Percentiles rank a stretch among this genome's conserved stretches.
phyloP scores from a whole-genome alignment of 2,113 vertebrate species.

The Cygnus atratus region DNA sequence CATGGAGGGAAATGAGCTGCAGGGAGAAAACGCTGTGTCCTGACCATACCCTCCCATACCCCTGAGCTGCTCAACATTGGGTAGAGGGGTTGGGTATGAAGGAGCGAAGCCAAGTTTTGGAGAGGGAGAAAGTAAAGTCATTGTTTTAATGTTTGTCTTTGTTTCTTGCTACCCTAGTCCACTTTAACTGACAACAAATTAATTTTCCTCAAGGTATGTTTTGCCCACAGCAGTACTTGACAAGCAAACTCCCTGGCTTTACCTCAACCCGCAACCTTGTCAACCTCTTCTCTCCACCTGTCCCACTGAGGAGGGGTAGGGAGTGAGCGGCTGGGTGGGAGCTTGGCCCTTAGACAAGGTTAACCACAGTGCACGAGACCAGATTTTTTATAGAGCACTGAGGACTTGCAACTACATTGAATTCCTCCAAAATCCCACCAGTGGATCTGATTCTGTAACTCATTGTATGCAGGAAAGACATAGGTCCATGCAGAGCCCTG shows the following conservation, averaged over 20 bases:
- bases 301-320: background rate
- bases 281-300: background rate
- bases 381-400: background rate
- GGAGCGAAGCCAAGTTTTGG: background rate
- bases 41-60: fast-evolving
- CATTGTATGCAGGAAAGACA: background rate
- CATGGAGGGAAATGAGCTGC: background rate
- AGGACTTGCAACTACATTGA: background rate
- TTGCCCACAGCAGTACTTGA: background rate
- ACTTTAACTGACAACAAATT: background rate
- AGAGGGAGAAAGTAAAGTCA: background rate
- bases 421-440: background rate
- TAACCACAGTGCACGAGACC: background rate
- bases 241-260: background rate
- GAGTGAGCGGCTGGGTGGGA: background rate
- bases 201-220: background rate
- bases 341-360: background rate
- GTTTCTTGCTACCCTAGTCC: background rate
- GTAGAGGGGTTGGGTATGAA: background rate
- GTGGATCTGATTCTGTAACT: background rate
- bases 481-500: background rate
- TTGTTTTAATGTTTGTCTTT: background rate
- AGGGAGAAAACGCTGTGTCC: background rate
- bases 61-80: fast-evolving
- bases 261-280: background rate